Base-by-base conservation (phyloP, 2,113 vertebrate genomes). In the Glaucidium brasilianum region DNA sequence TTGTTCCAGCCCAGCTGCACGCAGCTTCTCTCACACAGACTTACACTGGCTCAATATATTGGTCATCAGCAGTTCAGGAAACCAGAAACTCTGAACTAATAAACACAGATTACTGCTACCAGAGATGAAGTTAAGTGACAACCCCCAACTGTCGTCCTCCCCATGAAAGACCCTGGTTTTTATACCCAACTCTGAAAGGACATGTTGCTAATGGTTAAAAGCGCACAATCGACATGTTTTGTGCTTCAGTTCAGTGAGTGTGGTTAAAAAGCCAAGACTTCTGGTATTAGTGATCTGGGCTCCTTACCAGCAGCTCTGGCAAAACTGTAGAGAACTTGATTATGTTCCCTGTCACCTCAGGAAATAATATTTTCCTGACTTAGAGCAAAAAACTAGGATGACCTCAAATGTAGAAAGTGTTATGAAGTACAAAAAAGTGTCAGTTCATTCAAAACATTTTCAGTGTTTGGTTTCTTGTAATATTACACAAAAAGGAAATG, bases 401-500 rank as follows among this genome's bases (percentile, higher is more conserved):
- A 96, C 77, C 66, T 95, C 85, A 90, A 56, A 52, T 19, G 27
- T 50, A 32, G 76, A 43, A 76, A 84, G 79, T 9, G 23, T 81
- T 84, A 91, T 3, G 3, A 84, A 91, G 85, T 37, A 58, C 53
- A 91, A 85, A 82, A 92, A 92, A 85, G 56, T 8, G 19, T 80
- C 59, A 63, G 69, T 73, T 89, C 94, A 96, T 82, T 96, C 66
- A 75, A 90, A 95, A 77, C 47, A 18, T 27, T 75, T 23, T 41
- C 53, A 45, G 69, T n/a, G 53, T 88, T 85, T n/a, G n/a, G 84
- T 90, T 93, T 82, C 92, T 91, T 68, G 77, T 82, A 91, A 68
- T 75, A 63, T 60, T 93, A 96, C 87, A 95, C 91, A 96, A 89
- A 91, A 95, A 94, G 94, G 96, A 96, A 97, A 91, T 64, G 86